These are phyloP conservation scores for Tachuris rubrigastra DNA, from an alignment of 2,113 vertebrate species.

Conservation along the genomic window DNA sequence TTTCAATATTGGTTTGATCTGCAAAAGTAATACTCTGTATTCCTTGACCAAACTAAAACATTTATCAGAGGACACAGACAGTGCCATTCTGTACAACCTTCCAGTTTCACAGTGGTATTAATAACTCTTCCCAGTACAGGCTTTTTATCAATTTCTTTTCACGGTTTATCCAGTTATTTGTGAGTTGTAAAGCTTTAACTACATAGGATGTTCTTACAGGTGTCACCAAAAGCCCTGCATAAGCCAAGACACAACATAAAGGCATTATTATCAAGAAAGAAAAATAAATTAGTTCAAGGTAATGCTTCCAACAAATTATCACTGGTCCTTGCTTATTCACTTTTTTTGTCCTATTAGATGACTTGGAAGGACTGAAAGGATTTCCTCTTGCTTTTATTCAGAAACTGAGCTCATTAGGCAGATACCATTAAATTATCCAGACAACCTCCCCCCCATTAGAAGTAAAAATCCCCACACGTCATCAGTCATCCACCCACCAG, in stretches of 20 bases:
- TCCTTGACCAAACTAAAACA: background rate
- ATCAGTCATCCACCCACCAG: background rate
- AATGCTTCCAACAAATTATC: background rate
- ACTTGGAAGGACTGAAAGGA: background rate
- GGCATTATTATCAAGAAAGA: background rate
- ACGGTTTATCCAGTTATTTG: background rate
- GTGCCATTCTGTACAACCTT: background rate
- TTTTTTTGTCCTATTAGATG: background rate
- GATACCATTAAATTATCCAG: background rate
- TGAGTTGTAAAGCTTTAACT: background rate
- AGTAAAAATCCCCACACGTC: background rate
- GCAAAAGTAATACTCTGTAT: background rate
- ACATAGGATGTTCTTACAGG: background rate
- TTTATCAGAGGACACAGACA: background rate
- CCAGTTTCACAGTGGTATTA: background rate
- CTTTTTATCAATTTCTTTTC: background rate
- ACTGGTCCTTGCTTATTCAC: background rate
- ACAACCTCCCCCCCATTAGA: background rate
- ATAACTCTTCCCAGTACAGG: background rate
- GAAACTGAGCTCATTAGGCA: background rate
- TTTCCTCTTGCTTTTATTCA: background rate
- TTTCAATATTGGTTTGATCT: background rate
- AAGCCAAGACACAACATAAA: background rate
- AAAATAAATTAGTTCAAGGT: background rate
- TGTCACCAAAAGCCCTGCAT: background rate